phyloP scores from a whole-genome alignment of 2,113 vertebrate species.

The Crotalus horridus region DNA sequence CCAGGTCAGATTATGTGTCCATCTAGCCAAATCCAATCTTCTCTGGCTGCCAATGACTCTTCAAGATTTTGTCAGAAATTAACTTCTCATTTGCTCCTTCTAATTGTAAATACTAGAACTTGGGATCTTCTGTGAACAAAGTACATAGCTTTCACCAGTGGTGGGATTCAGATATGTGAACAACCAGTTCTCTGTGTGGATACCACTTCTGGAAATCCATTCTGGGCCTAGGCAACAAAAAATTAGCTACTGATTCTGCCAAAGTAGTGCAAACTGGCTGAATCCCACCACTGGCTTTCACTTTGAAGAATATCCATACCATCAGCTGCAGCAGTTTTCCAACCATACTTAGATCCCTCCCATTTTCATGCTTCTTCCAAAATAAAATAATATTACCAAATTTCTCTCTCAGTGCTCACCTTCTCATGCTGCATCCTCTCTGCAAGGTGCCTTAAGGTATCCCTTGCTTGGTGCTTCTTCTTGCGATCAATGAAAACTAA shows the following conservation, averaged over 20 bases:
- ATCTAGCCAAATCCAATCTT: background rate
- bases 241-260: too few relatives aligned
- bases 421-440: background rate
- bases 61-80: background rate
- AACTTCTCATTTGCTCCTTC: background rate
- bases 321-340: background rate
- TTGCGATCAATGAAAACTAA: slow-evolving; percentile 3
- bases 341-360: background rate
- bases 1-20: background rate
- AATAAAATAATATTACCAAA: background rate
- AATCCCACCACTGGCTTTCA: background rate
- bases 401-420: background rate
- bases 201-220: too few relatives aligned
- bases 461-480: background rate
- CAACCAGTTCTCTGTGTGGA: too few relatives aligned
- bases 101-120: background rate
- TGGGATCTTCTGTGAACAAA: background rate
- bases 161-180: too few relatives aligned
- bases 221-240: too few relatives aligned
- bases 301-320: background rate
- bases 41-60: background rate
- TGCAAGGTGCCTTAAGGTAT: background rate
- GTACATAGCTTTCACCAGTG: background rate
- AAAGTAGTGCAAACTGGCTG: too few relatives aligned
- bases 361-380: background rate